Evolutionary conservation across 2,797 vertebrate species (phyloP).

Genomic region (Gymnoscopelus braueri): DNA sequence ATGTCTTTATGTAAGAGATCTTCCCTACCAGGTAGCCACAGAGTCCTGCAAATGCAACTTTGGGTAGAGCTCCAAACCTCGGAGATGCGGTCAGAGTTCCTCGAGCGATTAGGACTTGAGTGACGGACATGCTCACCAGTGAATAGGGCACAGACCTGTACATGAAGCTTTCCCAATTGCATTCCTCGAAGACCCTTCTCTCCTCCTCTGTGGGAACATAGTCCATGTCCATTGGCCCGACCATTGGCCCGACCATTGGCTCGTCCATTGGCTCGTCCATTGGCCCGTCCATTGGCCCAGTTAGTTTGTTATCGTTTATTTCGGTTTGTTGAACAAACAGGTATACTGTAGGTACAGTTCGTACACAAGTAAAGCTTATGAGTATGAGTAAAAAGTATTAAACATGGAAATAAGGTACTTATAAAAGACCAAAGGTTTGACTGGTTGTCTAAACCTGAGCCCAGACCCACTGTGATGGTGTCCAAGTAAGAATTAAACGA

Average conservation of each 20-base stretch:
- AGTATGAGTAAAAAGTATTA: no score
- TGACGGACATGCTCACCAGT: constrained; percentile 64
- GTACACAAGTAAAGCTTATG: no score
- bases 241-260: no score
- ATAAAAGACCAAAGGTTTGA: no score
- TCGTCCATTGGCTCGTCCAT: no score
- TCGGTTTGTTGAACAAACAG: neutral
- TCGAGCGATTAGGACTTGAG: constrained; percentile 68
- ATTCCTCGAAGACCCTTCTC: constrained; percentile 85
- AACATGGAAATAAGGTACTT: no score
- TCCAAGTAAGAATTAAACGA: no score
- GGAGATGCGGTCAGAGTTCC: constrained; percentile 63
- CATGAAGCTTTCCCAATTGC: constrained; percentile 79
- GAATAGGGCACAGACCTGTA: constrained; percentile 77
- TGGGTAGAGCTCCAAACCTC: constrained; percentile 73
- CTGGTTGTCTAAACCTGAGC: no score
- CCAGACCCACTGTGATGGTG: no score
- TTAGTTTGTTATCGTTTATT: constrained; percentile 49
- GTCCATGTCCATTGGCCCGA: constrained; percentile 61
- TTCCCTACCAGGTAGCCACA: constrained; percentile 89
- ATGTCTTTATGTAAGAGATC: constrained; percentile 89
- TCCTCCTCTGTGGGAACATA: constrained; percentile 92
- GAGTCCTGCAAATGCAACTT: constrained; percentile 75
- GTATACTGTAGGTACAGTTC: no score
- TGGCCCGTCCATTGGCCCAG: no score